Conservation (phyloP, 23 tunicate species). For the Halocynthia roretzi region DNA sequence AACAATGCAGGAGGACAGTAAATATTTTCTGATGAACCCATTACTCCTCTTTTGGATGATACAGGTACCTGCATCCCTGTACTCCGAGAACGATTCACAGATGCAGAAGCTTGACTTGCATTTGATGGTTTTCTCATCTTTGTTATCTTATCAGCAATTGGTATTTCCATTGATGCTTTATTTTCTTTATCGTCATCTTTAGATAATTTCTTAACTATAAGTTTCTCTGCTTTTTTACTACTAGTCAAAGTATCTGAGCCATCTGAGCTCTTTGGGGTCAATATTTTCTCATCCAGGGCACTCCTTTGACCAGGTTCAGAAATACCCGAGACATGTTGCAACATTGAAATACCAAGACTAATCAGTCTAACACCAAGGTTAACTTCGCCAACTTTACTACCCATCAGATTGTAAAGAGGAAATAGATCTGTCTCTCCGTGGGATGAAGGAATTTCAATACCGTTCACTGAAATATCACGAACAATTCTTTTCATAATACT, state of each 20-base stretch:
- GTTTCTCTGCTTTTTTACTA: too few species aligned
- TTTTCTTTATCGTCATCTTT: conserved; percentile 15
- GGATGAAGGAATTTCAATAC: conserved; percentile 22
- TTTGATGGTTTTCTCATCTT: not conserved
- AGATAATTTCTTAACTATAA: too few species aligned
- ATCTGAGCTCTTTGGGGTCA: too few species aligned
- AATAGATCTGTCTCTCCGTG: conserved; percentile 22
- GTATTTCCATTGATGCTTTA: not conserved
- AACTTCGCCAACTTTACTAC: conserved; percentile 21
- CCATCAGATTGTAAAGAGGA: conserved; percentile 26
- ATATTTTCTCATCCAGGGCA: too few species aligned
- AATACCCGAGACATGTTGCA: conserved; percentile 15
- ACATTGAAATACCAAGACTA: conserved; percentile 13
- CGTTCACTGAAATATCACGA: not conserved
- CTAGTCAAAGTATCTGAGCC: too few species aligned
- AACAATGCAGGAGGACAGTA: conserved; percentile 23
- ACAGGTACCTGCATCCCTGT: not conserved
- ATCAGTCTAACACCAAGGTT: conserved; percentile 20
- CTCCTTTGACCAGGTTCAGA: not conserved
- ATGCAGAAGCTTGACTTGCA: too few species aligned
- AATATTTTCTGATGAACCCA: conserved; percentile 3
- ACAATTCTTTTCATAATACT: conserved; percentile 10
- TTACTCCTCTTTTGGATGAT: not conserved
- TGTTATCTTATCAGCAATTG: not conserved
- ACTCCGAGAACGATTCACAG: not conserved